Evolutionary conservation across 2,797 vertebrate species (phyloP), one percentile per base, ranked within the genome.

Genomic region (Bradypodion ventrale): DNA sequence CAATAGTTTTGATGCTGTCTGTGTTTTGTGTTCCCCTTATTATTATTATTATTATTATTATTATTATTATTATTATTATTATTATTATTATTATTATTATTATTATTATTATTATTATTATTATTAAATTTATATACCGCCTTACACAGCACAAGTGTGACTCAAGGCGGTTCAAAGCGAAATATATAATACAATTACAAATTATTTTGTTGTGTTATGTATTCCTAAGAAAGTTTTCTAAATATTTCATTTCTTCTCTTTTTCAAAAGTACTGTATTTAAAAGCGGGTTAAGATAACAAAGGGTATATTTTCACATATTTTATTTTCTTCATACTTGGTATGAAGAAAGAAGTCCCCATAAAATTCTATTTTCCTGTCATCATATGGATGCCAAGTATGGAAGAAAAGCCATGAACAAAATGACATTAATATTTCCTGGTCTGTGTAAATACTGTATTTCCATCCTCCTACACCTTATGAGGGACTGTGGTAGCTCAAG

Each of bases 121-220:
- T n/a, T n/a, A n/a, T n/a, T n/a, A n/a, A n/a, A n/a, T n/a, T n/a
- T n/a, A n/a, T n/a, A n/a, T n/a, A n/a, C n/a, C n/a, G n/a, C n/a
- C n/a, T n/a, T n/a, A n/a, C n/a, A n/a, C n/a, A n/a, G n/a, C n/a
- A n/a, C n/a, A n/a, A n/a, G n/a, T n/a, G n/a, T n/a, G n/a, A n/a
- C n/a, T n/a, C n/a, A n/a, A n/a, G n/a, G n/a, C n/a, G n/a, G n/a
- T n/a, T n/a, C n/a, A n/a, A n/a, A n/a, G n/a, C n/a, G n/a, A n/a
- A n/a, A n/a, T n/a, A n/a, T n/a, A n/a, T n/a, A n/a, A n/a, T n/a
- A n/a, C n/a, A n/a, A n/a, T n/a, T n/a, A n/a, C n/a, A n/a, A n/a
- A 92, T 95, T 87, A 87, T 92, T 94, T 80, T 93, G 93, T 95
- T 94, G 90, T 93, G 84, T 88, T 89, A 72, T 79, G 85, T 91